Percentiles rank a stretch among this genome's conserved stretches.
Evolutionary conservation across 2,888 invertebrate genomes (phyloP).

Genomic region (Drosophila quinaria): DNA sequence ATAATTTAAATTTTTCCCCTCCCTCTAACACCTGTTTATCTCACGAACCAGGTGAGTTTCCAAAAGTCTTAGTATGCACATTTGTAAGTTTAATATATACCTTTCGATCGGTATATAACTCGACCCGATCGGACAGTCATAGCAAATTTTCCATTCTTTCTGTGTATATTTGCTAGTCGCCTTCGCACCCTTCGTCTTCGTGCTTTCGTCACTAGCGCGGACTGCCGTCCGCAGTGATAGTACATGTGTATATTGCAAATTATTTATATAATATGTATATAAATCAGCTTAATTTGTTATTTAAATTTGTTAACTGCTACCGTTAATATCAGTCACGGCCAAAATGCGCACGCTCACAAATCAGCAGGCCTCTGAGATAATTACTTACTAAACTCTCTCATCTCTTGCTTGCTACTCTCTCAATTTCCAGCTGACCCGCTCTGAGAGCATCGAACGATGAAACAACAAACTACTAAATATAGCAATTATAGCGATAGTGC

Average conservation of each 20-base stretch:
- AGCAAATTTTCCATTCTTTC: too few species aligned
- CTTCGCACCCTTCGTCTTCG: too few species aligned
- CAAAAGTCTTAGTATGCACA: too few species aligned
- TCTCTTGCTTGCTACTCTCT: not conserved
- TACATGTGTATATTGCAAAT: conserved; percentile 10
- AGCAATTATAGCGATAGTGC: conserved; percentile 46
- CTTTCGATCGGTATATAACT: too few species aligned
- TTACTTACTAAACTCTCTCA: conserved; percentile 8
- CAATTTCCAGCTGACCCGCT: not conserved
- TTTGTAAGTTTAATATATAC: too few species aligned
- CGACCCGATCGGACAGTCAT: too few species aligned
- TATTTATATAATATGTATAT: conserved; percentile 28
- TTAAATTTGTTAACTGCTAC: conserved; percentile 37
- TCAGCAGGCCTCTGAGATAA: conserved; percentile 25
- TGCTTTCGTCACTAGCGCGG: too few species aligned
- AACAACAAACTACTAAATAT: conserved; percentile 20
- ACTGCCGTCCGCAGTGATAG: too few species aligned
- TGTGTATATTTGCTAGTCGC: too few species aligned
- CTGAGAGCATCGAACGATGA: conserved; percentile 27
- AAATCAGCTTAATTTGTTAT: conserved; percentile 31
- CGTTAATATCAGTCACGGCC: conserved; percentile 60
- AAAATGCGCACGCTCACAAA: conserved; percentile 38
- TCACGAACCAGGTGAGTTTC: too few species aligned
- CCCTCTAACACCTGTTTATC: too few species aligned
- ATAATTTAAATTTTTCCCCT: too few species aligned